A percentile compares a stretch with the other conserved stretches of the same genome.
phyloP scores from a whole-genome alignment of 2,888 invertebrate genomes.

The Scrobipalpa atriplicella region DNA sequence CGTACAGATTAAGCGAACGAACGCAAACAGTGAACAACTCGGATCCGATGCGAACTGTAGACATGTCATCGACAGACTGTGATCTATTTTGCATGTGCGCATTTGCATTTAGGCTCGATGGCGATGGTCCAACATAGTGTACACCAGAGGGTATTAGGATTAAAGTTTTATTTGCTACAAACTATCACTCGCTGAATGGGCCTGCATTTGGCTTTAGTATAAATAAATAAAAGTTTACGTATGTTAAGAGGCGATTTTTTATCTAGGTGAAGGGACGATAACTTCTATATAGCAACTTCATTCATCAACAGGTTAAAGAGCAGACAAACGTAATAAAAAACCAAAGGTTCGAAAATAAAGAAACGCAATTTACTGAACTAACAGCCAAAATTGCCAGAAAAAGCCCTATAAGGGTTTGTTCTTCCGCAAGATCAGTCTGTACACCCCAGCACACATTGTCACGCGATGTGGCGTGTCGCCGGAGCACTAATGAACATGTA shows the following conservation, averaged over 20 bases:
- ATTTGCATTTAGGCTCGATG: constrained; percentile 3
- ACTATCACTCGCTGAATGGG: too few relatives aligned
- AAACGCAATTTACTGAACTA: too few relatives aligned
- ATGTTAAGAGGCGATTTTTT: too few relatives aligned
- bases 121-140: background rate
- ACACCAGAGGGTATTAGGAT: background rate
- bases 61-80: background rate
- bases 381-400: too few relatives aligned
- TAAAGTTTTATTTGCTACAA: background rate
- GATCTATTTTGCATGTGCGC: background rate
- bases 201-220: too few relatives aligned
- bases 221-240: too few relatives aligned
- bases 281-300: too few relatives aligned
- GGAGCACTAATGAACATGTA: constrained; percentile 73
- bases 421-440: background rate
- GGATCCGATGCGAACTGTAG: background rate
- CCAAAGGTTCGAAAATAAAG: too few relatives aligned
- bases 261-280: too few relatives aligned
- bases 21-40: background rate
- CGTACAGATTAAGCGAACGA: constrained; percentile 1
- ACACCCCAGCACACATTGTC: constrained; percentile 42
- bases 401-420: background rate
- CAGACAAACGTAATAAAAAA: too few relatives aligned
- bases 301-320: too few relatives aligned
- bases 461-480: constrained; percentile 71